Percentiles rank a stretch among this genome's conserved stretches.
Conservation (phyloP, 1,140 invertebrate genomes). For the Harpegnathos saltator region DNA sequence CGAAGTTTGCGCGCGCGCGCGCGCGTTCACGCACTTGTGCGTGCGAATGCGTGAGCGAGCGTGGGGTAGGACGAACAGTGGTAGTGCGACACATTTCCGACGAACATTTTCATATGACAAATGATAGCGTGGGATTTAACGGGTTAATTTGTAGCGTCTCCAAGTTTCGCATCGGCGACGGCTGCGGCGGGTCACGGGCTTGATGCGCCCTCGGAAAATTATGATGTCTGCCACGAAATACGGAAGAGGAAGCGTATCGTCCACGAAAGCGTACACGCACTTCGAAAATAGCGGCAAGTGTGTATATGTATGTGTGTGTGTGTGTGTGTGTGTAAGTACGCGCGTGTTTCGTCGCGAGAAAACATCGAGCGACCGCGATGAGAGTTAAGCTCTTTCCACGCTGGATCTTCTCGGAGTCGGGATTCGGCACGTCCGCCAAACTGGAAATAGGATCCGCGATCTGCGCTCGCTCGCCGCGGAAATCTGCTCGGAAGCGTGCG, state of each 20-base stretch:
- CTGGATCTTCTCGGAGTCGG: background rate
- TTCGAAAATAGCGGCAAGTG: conserved; percentile 28
- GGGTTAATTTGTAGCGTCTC: conserved; percentile 50
- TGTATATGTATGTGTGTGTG: too few relatives aligned
- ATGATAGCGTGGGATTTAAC: conserved; percentile 46
- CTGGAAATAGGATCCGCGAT: too few relatives aligned
- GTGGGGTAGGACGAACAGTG: background rate
- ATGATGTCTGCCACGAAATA: conserved; percentile 36
- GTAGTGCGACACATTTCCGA: conserved; percentile 17
- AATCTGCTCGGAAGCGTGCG: too few relatives aligned
- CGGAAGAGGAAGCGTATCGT: background rate
- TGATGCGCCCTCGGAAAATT: conserved; percentile 28
- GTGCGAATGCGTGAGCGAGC: too few relatives aligned
- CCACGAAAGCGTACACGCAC: background rate
- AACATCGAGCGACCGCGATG: background rate
- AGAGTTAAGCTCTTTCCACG: conserved; percentile 16
- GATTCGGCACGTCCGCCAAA: background rate
- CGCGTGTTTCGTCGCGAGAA: too few relatives aligned
- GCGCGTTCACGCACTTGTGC: too few relatives aligned
- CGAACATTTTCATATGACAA: conserved; percentile 51
- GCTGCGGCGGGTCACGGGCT: too few relatives aligned
- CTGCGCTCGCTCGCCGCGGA: too few relatives aligned
- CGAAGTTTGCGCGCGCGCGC: conserved; percentile 1
- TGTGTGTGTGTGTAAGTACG: too few relatives aligned
- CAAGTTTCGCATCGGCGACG: conserved; percentile 43